Evolutionary conservation across 2,888 invertebrate genomes (phyloP).

Genomic region (Spatulosminthurus flaviceps): DNA sequence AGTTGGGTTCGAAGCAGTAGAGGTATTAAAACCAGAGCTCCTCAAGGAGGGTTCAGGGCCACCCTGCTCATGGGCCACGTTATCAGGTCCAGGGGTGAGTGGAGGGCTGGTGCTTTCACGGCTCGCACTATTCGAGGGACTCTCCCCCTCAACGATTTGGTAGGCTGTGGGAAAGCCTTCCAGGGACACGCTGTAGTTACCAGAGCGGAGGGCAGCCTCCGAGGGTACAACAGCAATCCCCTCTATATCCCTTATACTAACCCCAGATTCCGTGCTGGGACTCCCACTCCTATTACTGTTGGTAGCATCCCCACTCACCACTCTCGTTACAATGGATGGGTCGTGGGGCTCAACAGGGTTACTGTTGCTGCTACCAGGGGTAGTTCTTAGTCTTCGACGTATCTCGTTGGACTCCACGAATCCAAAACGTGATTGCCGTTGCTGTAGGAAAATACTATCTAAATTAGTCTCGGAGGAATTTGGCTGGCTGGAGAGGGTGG

Average conservation of each 20-base stretch:
- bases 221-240: constrained; percentile 9
- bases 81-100: not conserved
- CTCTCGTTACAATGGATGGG: not conserved
- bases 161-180: constrained; percentile 24
- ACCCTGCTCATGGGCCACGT: not conserved
- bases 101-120: not conserved
- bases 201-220: constrained; percentile 5
- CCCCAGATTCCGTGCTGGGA: not conserved
- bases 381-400: too few species aligned
- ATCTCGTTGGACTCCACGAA: too few species aligned
- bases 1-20: not conserved
- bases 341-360: too few species aligned
- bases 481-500: too few species aligned
- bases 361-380: too few species aligned
- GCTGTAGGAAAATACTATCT: too few species aligned
- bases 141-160: constrained; percentile 16
- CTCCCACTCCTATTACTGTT: not conserved
- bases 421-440: too few species aligned
- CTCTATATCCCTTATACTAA: not conserved
- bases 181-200: constrained; percentile 16
- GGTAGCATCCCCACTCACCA: not conserved
- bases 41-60: too few species aligned
- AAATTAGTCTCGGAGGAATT: not conserved
- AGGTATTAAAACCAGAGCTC: not conserved
- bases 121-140: not conserved